Base-by-base conservation (phyloP, 2,888 invertebrate species). In the Silvanus unidentatus region DNA sequence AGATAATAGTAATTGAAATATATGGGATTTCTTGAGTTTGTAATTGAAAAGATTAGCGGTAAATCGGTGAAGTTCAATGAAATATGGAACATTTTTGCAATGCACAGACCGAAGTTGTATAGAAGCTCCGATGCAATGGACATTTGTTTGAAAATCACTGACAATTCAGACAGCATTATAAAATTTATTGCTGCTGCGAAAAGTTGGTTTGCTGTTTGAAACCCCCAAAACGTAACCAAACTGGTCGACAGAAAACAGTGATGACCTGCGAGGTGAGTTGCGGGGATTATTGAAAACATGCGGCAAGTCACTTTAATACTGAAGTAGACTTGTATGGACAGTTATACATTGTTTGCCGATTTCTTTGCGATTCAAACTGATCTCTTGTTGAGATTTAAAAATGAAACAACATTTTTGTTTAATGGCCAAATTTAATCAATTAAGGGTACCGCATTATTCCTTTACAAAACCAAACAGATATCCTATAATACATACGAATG, bases 101-200 rank as follows among this genome's bases (percentile, higher is more conserved):
- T n/a, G n/a, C n/a, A n/a, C n/a, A n/a, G n/a, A n/a, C n/a, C n/a
- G n/a, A n/a, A n/a, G n/a, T n/a, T n/a, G 22, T 16, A 42, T 42
- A 42, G 15, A 39, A 13, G 9, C 9, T 11, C 43, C 16, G n/a
- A 6, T 9, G 11, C 4, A 34, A 22, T 22, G 22, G 8, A 8
- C 22, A 22, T 22, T 58, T 49, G 58, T 58, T 62, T 62, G 55
- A 54, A 52, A 53, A 58, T 55, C 61, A 52, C 63, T 55, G 59
- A 55, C 54, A 44, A 49, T 50, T 55, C 51, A 53, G 62, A 61
- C 62, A 59, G 54, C 39, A 52, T 54, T 53, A 27, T 15, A 39
- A 47, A 46, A 68, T 68, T 69, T 67, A 68, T 66, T 58, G 58
- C 64, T 56, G 57, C 60, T 63, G 59, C 57, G 65, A 65, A 66